A percentile compares a stretch with the other conserved stretches of the same genome.
Conservation (phyloP, 2,797 vertebrate genomes). For the Diplodus sargus region DNA sequence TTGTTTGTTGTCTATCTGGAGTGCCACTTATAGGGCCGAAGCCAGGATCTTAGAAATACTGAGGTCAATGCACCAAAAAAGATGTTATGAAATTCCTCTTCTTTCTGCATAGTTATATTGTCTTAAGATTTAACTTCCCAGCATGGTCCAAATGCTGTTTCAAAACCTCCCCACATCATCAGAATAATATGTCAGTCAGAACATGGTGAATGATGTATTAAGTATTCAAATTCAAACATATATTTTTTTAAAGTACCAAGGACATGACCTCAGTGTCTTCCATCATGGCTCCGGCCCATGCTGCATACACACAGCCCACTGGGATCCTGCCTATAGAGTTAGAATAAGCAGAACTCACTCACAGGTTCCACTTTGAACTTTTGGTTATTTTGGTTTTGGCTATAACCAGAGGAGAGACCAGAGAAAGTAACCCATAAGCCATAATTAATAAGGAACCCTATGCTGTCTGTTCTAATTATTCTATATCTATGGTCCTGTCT, state of each 20-base stretch:
- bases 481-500: conserved; percentile 69
- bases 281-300: conserved; percentile 22
- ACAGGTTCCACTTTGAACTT: conserved; percentile 54
- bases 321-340: conserved; percentile 60
- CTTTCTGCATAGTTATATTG: neutral
- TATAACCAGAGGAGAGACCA: conserved; percentile 35
- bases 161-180: neutral
- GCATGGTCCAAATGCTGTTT: neutral
- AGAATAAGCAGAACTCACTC: conserved; percentile 65
- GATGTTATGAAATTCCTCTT: neutral
- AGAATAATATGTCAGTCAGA: neutral
- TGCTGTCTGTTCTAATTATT: conserved; percentile 57
- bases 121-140: neutral
- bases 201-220: neutral
- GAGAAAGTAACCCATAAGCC: conserved; percentile 65
- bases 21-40: conserved; percentile 20
- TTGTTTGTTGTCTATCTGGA: conserved; percentile 45
- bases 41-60: conserved; percentile 30
- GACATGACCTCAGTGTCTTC: conserved; percentile 46
- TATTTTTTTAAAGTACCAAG: neutral
- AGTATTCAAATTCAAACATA: neutral
- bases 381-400: conserved; percentile 53
- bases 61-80: conserved; percentile 35
- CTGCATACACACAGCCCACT: conserved; percentile 53
- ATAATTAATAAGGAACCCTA: conserved; percentile 58